A percentile compares a stretch with the other conserved stretches of the same genome.
These are phyloP conservation scores for Hapalemur alaotrensis DNA, from an alignment of 2,797 vertebrate genomes.

Conservation along the genomic window DNA sequence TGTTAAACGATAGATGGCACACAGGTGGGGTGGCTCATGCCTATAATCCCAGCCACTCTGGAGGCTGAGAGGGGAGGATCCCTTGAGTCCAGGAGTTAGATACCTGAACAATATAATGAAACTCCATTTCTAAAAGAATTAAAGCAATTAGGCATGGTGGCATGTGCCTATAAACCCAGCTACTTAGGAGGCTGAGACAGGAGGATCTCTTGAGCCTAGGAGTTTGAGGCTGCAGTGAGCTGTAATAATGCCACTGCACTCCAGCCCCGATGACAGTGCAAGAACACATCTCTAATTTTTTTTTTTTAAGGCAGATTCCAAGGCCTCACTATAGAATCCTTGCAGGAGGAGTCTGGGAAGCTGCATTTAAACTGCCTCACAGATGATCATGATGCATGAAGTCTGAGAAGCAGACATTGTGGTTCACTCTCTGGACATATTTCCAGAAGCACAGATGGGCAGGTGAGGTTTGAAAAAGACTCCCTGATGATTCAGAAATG, in stretches of 20 bases:
- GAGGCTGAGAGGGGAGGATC: background rate
- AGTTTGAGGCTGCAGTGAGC: no score
- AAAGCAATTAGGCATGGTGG: background rate
- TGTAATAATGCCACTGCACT: background rate
- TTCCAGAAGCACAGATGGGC: constrained; percentile 2
- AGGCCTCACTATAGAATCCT: background rate
- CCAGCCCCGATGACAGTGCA: background rate
- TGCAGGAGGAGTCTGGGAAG: background rate
- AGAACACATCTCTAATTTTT: background rate
- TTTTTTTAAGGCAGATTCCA: background rate
- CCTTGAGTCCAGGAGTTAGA: background rate
- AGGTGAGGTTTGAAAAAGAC: constrained; percentile 22
- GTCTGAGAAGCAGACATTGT: background rate
- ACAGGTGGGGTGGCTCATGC: background rate
- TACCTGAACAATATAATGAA: background rate
- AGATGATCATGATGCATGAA: background rate
- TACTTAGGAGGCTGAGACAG: background rate
- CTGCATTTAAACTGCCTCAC: background rate
- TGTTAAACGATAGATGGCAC: background rate
- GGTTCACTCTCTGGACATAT: background rate
- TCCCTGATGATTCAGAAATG: constrained; percentile 33
- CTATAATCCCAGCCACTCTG: background rate
- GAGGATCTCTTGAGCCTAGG: background rate
- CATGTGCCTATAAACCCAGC: background rate
- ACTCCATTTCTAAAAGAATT: background rate